These are phyloP conservation scores for Crambe crambe DNA, from an alignment of 37 sponge, comb jelly and placozoan genomes.

Conservation along the genomic window DNA sequence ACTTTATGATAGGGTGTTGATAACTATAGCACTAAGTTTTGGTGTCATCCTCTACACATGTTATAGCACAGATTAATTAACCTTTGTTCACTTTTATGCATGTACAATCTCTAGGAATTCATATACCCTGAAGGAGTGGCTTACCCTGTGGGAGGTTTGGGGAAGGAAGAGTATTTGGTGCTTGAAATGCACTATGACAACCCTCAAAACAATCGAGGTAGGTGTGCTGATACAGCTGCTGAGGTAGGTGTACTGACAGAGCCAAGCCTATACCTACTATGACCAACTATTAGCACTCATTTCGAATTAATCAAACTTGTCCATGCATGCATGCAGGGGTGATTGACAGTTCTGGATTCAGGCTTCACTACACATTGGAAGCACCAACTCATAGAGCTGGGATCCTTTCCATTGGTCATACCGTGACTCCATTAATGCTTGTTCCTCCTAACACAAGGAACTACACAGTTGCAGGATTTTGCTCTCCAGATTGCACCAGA, in stretches of 20 bases:
- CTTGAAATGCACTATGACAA: slow-evolving; percentile 80
- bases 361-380: slow-evolving; percentile 25
- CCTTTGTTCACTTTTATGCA: not conserved
- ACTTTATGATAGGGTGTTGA: no score
- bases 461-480: slow-evolving; percentile 21
- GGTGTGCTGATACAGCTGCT: not conserved
- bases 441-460: slow-evolving; percentile 37
- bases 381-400: slow-evolving; percentile 39
- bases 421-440: slow-evolving; percentile 7
- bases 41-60: no score
- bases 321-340: slow-evolving; percentile 30
- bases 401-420: slow-evolving; percentile 19
- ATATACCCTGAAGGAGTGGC: slow-evolving; percentile 61
- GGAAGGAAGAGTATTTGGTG: slow-evolving; percentile 12
- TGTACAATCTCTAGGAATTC: slow-evolving; percentile 58
- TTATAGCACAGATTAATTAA: not conserved
- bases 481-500: slow-evolving; percentile 32
- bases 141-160: slow-evolving; percentile 68
- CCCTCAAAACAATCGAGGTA: no score
- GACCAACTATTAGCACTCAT: no score
- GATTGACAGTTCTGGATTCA: slow-evolving; percentile 57
- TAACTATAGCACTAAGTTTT: no score
- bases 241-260: not conserved
- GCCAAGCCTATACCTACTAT: no score
- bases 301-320: no score